Base-by-base conservation (phyloP, 2,888 invertebrate genomes). In the Rhagium mordax region DNA sequence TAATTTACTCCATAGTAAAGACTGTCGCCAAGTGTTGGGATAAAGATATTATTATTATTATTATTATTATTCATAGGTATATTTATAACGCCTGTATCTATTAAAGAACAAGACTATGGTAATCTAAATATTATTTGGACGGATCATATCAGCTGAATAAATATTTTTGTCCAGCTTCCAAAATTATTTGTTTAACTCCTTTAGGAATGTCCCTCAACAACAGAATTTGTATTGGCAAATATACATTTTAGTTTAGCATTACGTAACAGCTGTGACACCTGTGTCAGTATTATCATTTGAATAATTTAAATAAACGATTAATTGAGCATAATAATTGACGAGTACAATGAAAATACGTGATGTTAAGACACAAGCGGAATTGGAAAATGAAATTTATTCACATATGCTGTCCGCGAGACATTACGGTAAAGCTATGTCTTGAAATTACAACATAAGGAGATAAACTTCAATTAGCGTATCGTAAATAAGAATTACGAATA, bases 401-500 rank as follows among this genome's bases (percentile, higher is more conserved):
- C 55, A 55, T 10, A 24, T 24, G 55, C 15, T 57, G 55, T 15
- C 2, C 24, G 20, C 16, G 27, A 24, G 15, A 24, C 27, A 27
- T n/a, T 57, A 57, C 53, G 24, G 27, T 27, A 15, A 41, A 41
- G n/a, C n/a, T 13, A 41, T 41, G 41, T 15, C n/a, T 27, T n/a
- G 15, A 7, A 27, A 15, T 15, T n/a, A 27, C 55, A 15, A 8
- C 24, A n/a, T 57, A 27, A 57, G 27, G n/a, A 27, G 55, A 53
- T 57, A 24, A 57, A 57, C 55, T 27, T 57, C 55, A 57, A 57
- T 57, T 57, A 57, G 13, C 27, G 15, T 24, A n/a, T 57, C 55
- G 55, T 57, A 57, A 53, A 57, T 57, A 15, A 13, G 55, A 27
- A 57, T 57, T 57, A 57, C 55, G 27, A 27, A 57, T 57, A 57